These are phyloP conservation scores for Xiphophorus maculatus DNA, from an alignment of 2,113 vertebrate genomes.

Conservation along the genomic window DNA sequence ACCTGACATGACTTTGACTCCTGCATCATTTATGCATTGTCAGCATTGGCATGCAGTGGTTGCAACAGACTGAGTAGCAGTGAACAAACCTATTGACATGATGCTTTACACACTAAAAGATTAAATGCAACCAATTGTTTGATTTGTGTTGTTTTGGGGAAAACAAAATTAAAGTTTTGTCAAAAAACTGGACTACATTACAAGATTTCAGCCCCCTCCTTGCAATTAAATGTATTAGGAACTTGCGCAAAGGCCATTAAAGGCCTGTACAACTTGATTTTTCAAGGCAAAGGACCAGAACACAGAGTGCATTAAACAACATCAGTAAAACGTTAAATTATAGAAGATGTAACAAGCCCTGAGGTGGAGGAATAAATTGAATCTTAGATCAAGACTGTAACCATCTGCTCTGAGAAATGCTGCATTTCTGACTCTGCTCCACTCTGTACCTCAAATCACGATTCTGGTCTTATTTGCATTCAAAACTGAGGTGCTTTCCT, in stretches of 20 bases:
- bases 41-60: slow-evolving; percentile 65
- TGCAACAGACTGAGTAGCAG: slow-evolving; percentile 59
- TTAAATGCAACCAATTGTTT: slow-evolving; percentile 37
- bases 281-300: neutral
- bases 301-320: slow-evolving; percentile 4
- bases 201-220: neutral
- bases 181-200: neutral
- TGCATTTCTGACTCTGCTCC: slow-evolving; percentile 11
- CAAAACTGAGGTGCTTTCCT: slow-evolving; percentile 21
- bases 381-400: slow-evolving; percentile 20
- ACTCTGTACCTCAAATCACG: slow-evolving; percentile 12
- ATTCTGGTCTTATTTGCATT: slow-evolving; percentile 54
- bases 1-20: slow-evolving; percentile 62
- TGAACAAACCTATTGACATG: slow-evolving; percentile 67
- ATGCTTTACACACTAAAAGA: slow-evolving; percentile 47
- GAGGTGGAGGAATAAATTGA: slow-evolving; percentile 15
- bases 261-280: neutral
- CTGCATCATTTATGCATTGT: slow-evolving; percentile 77
- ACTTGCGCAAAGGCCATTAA: neutral
- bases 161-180: slow-evolving; percentile 15
- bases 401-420: slow-evolving; percentile 24
- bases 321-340: slow-evolving; percentile 8
- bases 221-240: neutral
- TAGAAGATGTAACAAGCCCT: neutral
- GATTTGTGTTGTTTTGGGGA: slow-evolving; percentile 15